A percentile compares a stretch with the other conserved stretches of the same genome.
Evolutionary conservation across 2,888 invertebrate species (phyloP).

Genomic region (Gerris lacustris): DNA sequence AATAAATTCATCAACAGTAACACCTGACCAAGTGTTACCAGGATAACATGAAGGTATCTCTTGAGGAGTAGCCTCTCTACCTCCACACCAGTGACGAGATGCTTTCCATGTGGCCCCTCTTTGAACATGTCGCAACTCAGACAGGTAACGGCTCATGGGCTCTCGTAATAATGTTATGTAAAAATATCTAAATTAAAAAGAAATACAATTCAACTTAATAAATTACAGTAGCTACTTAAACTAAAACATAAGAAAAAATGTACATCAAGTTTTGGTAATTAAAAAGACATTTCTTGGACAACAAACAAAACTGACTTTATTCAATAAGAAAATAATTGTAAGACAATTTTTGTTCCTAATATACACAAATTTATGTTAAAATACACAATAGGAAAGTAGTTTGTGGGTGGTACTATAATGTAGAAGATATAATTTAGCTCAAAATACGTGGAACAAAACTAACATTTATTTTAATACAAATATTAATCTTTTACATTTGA

Average conservation of each 20-base stretch:
- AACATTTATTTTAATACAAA: no score
- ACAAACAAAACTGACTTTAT: background rate
- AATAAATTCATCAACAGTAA: slow-evolving; percentile 80
- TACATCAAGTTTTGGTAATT: no score
- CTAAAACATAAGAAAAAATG: no score
- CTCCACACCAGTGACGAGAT: slow-evolving; percentile 49
- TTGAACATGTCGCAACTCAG: slow-evolving; percentile 93
- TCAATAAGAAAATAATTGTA: no score
- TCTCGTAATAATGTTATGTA: slow-evolving; percentile 91
- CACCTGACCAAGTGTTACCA: slow-evolving; percentile 76
- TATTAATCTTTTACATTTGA: no score
- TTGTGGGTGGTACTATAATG: no score
- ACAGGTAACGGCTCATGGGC: slow-evolving; percentile 84
- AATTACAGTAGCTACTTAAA: no score
- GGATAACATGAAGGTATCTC: slow-evolving; percentile 74
- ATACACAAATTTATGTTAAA: no score
- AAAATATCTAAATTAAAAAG: slow-evolving; percentile 56
- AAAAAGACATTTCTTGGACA: background rate
- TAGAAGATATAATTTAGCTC: no score
- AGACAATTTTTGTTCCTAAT: no score
- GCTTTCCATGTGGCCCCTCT: slow-evolving; percentile 94
- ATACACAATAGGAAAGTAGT: no score
- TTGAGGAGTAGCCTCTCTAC: slow-evolving; percentile 58
- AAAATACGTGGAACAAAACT: no score
- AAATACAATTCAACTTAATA: background rate